Evolutionary conservation across 2,113 vertebrate species (phyloP).

Genomic region (Marcusenius ussheri): DNA sequence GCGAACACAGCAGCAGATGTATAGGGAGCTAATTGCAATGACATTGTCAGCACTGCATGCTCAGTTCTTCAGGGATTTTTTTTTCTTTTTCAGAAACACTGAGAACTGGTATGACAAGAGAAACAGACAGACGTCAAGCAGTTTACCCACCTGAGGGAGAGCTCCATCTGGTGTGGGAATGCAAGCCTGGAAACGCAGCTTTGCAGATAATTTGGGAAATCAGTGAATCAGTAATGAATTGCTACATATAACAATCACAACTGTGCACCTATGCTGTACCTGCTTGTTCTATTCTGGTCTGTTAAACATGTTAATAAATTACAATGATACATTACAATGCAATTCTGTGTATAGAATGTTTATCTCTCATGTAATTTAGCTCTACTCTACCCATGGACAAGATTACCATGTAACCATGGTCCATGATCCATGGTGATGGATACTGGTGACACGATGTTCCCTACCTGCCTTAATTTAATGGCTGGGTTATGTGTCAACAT

Average conservation of each 20-base stretch:
- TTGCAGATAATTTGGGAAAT: not conserved
- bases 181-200: not conserved
- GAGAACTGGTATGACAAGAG: not conserved
- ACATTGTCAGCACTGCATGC: not conserved
- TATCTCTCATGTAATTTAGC: not conserved
- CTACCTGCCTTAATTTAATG: not conserved
- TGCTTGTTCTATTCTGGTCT: not conserved
- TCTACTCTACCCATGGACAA: not conserved
- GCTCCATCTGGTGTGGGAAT: not conserved
- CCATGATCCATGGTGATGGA: not conserved
- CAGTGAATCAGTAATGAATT: not conserved
- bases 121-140: not conserved
- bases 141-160: not conserved
- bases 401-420: not conserved
- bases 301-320: not conserved
- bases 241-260: not conserved
- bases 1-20: not conserved
- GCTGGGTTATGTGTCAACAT: not conserved
- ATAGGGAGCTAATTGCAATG: not conserved
- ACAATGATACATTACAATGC: conserved; percentile 7
- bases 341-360: not conserved
- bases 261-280: not conserved
- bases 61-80: not conserved
- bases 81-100: not conserved
- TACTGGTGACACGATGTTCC: not conserved